phyloP scores from a whole-genome alignment of 2,113 vertebrate genomes.

The Fukomys damarensis region DNA sequence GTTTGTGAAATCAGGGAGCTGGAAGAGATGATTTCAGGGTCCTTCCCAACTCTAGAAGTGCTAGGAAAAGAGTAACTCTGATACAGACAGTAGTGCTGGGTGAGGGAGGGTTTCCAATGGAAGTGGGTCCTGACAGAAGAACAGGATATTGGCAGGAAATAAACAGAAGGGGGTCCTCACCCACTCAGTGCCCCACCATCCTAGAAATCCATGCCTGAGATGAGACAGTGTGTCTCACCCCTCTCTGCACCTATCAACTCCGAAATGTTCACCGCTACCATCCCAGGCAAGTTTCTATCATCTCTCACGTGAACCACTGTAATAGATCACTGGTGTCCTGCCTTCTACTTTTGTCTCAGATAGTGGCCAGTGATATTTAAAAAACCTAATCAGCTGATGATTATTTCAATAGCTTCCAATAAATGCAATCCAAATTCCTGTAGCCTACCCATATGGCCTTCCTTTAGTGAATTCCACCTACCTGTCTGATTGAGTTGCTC shows the following conservation, averaged over 20 bases:
- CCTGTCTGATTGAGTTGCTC: background rate
- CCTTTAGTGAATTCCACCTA: background rate
- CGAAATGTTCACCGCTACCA: rapidly evolving
- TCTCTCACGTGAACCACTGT: background rate
- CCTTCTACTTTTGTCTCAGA: background rate
- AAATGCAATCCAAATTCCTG: background rate
- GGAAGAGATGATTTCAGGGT: rapidly evolving
- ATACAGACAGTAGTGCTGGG: too few species aligned
- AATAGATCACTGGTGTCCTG: background rate
- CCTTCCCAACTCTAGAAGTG: background rate
- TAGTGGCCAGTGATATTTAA: background rate
- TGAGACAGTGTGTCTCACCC: rapidly evolving
- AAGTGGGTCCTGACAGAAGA: background rate
- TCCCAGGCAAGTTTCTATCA: background rate
- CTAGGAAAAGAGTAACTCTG: background rate
- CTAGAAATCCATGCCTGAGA: background rate
- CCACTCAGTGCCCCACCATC: rapidly evolving
- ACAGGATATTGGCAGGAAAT: background rate
- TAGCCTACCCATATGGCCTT: too few species aligned
- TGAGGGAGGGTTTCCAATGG: background rate
- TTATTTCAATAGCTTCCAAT: background rate
- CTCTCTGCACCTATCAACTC: background rate
- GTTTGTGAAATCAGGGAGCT: background rate
- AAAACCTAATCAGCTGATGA: background rate
- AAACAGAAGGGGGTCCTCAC: background rate